phyloP scores from a whole-genome alignment of 1,140 invertebrate species.

The Nylanderia fulva region DNA sequence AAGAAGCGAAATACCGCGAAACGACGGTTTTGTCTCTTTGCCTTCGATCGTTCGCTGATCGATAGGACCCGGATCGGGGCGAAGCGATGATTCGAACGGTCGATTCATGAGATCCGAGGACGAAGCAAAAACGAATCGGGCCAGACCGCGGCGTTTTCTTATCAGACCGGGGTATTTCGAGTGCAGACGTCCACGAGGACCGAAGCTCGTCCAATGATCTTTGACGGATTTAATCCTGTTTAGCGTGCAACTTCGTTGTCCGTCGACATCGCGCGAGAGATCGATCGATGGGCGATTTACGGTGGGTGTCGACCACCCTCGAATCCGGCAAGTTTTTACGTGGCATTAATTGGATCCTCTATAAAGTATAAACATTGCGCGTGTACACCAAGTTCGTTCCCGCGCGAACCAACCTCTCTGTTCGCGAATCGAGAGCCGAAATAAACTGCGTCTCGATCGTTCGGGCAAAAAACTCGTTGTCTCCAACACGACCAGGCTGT shows the following conservation, averaged over 20 bases:
- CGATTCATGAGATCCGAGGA: constrained; percentile 56
- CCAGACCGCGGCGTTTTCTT: constrained; percentile 64
- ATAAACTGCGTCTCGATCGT: constrained; percentile 69
- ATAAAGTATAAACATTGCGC: constrained; percentile 77
- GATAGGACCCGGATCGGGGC: constrained; percentile 8
- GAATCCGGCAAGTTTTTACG: constrained; percentile 77
- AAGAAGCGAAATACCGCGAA: constrained; percentile 78
- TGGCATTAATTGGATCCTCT: constrained; percentile 79
- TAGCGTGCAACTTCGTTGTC: not conserved
- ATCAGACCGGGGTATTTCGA: constrained; percentile 48
- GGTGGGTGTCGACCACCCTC: constrained; percentile 80
- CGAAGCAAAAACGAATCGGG: constrained; percentile 66
- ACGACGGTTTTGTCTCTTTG: constrained; percentile 71
- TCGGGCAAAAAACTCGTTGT: constrained; percentile 81
- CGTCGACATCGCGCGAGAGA: constrained; percentile 19
- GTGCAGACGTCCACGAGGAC: not conserved
- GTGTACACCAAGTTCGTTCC: constrained; percentile 31
- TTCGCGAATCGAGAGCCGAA: constrained; percentile 66
- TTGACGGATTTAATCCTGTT: not conserved
- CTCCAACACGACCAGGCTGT: constrained; percentile 42
- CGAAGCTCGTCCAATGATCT: constrained; percentile 1
- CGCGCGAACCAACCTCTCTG: constrained; percentile 65
- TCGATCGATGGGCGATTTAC: constrained; percentile 50
- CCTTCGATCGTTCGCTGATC: constrained; percentile 54
- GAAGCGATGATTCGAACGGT: constrained; percentile 2